A percentile compares a stretch with the other conserved stretches of the same genome.
Conservation (phyloP, 2,797 vertebrate species). For the Vireo griseus region DNA sequence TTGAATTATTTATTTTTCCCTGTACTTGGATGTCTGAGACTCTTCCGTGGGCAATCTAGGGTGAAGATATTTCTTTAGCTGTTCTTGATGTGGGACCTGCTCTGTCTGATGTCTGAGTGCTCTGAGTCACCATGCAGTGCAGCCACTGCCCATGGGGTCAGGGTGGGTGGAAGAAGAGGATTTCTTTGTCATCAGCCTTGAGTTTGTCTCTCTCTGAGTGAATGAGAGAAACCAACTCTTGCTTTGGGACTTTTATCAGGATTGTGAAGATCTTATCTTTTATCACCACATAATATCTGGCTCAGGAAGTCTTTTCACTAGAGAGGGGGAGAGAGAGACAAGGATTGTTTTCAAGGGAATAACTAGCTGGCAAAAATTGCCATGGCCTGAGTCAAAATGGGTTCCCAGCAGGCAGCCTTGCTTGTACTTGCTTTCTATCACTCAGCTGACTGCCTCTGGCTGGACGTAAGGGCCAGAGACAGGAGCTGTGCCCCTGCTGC, state of each 20-base stretch:
- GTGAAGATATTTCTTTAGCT: neutral
- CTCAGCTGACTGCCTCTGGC: neutral
- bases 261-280: slow-evolving; percentile 27
- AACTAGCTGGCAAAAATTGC: slow-evolving; percentile 19
- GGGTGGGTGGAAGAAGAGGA: neutral
- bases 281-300: neutral
- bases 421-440: slow-evolving; percentile 39
- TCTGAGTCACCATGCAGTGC: slow-evolving; percentile 27
- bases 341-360: neutral
- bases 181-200: slow-evolving; percentile 4
- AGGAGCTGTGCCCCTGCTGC: neutral
- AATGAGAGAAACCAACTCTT: slow-evolving; percentile 2
- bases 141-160: neutral
- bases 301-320: slow-evolving; percentile 35
- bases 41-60: neutral
- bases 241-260: neutral
- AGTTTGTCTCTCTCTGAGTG: neutral
- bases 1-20: neutral
- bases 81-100: neutral
- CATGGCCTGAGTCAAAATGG: slow-evolving; percentile 5
- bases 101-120: neutral
- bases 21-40: neutral
- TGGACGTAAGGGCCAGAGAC: neutral
- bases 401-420: slow-evolving; percentile 25
- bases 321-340: neutral